Percentiles rank a stretch among this genome's conserved stretches.
These are phyloP conservation scores for Anoplopoma fimbria DNA, from an alignment of 2,113 vertebrate genomes.

Conservation along the genomic window DNA sequence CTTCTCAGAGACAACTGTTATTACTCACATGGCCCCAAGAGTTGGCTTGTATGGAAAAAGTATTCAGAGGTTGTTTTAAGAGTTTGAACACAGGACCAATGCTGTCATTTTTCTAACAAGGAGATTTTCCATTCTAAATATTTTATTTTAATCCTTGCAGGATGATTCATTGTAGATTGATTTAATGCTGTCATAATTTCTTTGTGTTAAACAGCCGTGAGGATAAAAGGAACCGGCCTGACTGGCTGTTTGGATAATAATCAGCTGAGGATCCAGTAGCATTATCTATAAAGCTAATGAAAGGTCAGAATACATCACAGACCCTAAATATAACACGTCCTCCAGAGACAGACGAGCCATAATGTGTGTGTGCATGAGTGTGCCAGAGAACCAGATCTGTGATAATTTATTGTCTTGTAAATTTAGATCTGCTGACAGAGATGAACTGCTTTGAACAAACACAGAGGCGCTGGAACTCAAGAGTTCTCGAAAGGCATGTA, in stretches of 20 bases:
- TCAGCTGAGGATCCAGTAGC: slow-evolving; percentile 65
- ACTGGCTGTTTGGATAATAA: slow-evolving; percentile 50
- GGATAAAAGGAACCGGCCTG: slow-evolving; percentile 5
- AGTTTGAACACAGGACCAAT: too few species aligned
- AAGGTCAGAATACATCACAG: slow-evolving; percentile 76
- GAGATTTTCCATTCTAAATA: background rate
- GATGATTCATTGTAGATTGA: background rate
- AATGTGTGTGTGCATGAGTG: slow-evolving; percentile 27
- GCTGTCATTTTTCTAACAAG: too few species aligned
- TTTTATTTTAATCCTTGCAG: background rate
- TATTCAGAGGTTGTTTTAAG: too few species aligned
- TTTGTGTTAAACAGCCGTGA: background rate
- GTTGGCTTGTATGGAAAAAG: too few species aligned
- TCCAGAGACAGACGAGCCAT: slow-evolving; percentile 49
- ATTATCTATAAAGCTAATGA: slow-evolving; percentile 68
- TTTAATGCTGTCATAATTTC: background rate
- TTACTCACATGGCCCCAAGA: too few species aligned
- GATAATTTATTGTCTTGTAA: slow-evolving; percentile 82
- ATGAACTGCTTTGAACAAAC: slow-evolving; percentile 67
- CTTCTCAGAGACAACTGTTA: too few species aligned
- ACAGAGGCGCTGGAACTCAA: slow-evolving; percentile 60
- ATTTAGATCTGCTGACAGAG: slow-evolving; percentile 79
- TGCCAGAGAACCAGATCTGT: slow-evolving; percentile 57
- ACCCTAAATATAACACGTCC: slow-evolving; percentile 76
- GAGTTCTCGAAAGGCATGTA: slow-evolving; percentile 23